phyloP scores from a whole-genome alignment of 2,888 invertebrate species.

The Mesopsocus fuscifrons region DNA sequence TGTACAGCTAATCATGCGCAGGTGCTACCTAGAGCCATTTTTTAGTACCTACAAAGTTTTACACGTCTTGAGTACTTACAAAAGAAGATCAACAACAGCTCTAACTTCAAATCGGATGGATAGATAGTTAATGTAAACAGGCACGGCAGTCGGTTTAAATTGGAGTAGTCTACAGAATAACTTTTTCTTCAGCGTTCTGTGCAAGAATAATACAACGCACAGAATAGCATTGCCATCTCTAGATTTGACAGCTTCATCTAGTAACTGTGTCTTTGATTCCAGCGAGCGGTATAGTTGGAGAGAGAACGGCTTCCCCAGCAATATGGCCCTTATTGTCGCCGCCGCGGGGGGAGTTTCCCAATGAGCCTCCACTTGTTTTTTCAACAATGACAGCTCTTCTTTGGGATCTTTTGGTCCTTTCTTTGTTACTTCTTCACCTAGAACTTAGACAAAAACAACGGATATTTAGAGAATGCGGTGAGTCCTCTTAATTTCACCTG shows the following conservation, averaged over 20 bases:
- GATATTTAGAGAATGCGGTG: not conserved
- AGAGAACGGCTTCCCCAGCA: conserved; percentile 29
- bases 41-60: too few species aligned
- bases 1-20: too few species aligned
- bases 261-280: conserved; percentile 42
- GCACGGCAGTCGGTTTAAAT: conserved; percentile 46
- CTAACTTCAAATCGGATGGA: conserved; percentile 41
- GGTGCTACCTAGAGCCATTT: too few species aligned
- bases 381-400: conserved; percentile 19
- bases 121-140: conserved; percentile 57
- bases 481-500: too few species aligned
- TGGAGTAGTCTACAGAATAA: conserved; percentile 49
- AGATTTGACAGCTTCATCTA: conserved; percentile 48
- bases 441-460: conserved; percentile 23
- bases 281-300: conserved; percentile 32
- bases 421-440: conserved; percentile 23
- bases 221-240: conserved; percentile 63
- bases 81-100: conserved; percentile 51
- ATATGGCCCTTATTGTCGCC: conserved; percentile 30
- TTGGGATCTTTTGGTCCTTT: conserved; percentile 21
- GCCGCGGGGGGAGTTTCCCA: conserved; percentile 24
- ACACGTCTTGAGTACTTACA: too few species aligned
- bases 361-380: conserved; percentile 16
- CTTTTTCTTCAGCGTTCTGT: conserved; percentile 48
- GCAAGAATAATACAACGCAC: conserved; percentile 51